Conservation (phyloP, 2,113 vertebrate species). For the Oenanthe melanoleuca region DNA sequence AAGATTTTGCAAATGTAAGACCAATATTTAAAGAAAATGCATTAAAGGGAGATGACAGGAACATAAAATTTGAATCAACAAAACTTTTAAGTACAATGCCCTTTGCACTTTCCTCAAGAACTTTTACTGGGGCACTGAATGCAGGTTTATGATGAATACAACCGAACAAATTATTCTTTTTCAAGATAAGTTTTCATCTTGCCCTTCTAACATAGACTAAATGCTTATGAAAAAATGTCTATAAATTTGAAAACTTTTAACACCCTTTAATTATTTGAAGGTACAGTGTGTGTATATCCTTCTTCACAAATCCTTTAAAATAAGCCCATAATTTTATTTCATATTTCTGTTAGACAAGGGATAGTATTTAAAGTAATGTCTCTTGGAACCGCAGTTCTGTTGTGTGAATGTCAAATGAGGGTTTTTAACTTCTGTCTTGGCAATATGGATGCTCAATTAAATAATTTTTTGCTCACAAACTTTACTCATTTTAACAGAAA, state of each 20-base stretch:
- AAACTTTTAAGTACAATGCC: not conserved
- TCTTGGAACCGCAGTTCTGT: not conserved
- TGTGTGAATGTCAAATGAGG: not conserved
- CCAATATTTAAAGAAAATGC: not conserved
- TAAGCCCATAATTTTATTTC: not conserved
- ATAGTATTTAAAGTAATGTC: not conserved
- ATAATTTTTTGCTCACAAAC: not conserved
- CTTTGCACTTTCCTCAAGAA: not conserved
- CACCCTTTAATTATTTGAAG: not conserved
- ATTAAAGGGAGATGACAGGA: not conserved
- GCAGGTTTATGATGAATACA: not conserved
- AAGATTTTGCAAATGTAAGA: not conserved
- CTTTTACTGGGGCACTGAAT: not conserved
- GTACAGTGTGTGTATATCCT: not conserved
- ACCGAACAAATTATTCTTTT: not conserved
- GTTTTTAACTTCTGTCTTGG: not conserved
- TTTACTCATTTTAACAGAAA: not conserved
- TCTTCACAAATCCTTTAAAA: not conserved
- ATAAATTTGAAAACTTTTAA: not conserved
- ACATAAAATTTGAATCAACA: not conserved
- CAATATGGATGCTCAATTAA: not conserved
- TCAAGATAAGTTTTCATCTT: not conserved
- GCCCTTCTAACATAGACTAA: not conserved
- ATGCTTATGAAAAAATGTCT: not conserved
- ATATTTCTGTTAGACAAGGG: not conserved